Percentiles rank a stretch among this genome's conserved stretches.
These are phyloP conservation scores for Oophaga pumilio DNA, from an alignment of 2,113 vertebrate species.

Conservation along the genomic window DNA sequence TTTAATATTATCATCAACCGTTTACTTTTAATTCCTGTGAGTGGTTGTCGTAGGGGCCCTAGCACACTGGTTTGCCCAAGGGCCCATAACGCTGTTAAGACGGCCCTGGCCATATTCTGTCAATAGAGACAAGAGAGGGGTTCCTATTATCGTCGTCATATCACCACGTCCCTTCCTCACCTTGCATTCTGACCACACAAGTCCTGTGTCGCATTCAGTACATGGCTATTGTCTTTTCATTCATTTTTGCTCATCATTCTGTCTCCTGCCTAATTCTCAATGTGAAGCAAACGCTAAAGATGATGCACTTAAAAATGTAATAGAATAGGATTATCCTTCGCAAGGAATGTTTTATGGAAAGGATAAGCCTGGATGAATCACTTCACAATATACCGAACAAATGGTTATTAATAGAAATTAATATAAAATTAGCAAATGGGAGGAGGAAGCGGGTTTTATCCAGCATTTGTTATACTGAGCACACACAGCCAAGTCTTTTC, in stretches of 20 bases:
- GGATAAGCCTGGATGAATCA: constrained; percentile 10
- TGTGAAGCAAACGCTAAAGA: background rate
- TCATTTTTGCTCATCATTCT: background rate
- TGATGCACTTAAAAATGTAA: background rate
- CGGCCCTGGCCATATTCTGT: background rate
- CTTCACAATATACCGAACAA: background rate
- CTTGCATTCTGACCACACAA: background rate
- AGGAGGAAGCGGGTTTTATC: background rate
- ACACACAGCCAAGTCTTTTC: background rate
- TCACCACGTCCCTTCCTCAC: background rate
- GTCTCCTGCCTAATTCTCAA: background rate
- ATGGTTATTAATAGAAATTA: constrained; percentile 1
- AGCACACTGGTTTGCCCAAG: no score
- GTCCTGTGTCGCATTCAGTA: background rate
- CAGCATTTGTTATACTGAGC: background rate
- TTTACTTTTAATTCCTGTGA: no score
- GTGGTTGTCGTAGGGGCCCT: no score
- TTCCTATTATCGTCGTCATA: background rate
- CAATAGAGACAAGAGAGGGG: background rate
- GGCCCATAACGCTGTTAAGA: no score
- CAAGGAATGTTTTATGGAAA: background rate
- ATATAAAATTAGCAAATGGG: background rate
- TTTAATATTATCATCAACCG: no score
- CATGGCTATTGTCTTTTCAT: background rate
- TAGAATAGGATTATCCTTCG: constrained; percentile 11